Evolutionary conservation across 2,888 invertebrate species (phyloP), one percentile per base, ranked within the genome.

Genomic region (Pyrgus malvae): DNA sequence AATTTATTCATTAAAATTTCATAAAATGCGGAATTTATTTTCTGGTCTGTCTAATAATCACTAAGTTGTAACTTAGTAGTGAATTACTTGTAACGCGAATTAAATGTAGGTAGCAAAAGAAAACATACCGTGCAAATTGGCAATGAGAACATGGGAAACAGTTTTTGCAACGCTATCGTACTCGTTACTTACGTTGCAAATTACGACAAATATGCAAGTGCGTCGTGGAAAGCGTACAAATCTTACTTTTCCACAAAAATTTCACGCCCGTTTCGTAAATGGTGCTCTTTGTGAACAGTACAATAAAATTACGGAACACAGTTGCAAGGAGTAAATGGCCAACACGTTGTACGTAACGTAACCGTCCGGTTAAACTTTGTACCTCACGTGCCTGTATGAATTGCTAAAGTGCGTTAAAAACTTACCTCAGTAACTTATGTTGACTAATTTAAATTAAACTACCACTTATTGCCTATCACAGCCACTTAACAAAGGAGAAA

Each of bases 391-490:
- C 56, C 61, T 33, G 41, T 31, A 46, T 23, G 8, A 6, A n/a
- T 35, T 50, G 33, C 31, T 37, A 41, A 9, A 42, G 59, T 55
- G 44, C 40, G 46, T 56, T 58, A 59, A 50, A 48, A 53, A 56
- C 63, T 61, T 57, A 69, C 65, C 67, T 51, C 55, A 57, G 59
- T 56, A 67, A 59, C 53, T 66, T 64, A 59, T 42, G 60, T 65
- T 60, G 46, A 59, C 64, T 53, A 67, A 68, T 73, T 25, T 9
- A 70, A n/a, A 66, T 62, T 48, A 70, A 73, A 76, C 68, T 78
- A 77, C 70, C 78, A 78, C 80, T 76, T 68, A 66, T 63, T 53
- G 68, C 68, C 67, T 68, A 76, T 76, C 76, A 80, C 81, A 80
- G 83, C 68, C 80, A 78, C 78, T 67, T 55, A 63, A 54, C 62